These are phyloP conservation scores for Pollenia angustigena DNA, from an alignment of 2,888 invertebrate genomes.

Conservation along the genomic window DNA sequence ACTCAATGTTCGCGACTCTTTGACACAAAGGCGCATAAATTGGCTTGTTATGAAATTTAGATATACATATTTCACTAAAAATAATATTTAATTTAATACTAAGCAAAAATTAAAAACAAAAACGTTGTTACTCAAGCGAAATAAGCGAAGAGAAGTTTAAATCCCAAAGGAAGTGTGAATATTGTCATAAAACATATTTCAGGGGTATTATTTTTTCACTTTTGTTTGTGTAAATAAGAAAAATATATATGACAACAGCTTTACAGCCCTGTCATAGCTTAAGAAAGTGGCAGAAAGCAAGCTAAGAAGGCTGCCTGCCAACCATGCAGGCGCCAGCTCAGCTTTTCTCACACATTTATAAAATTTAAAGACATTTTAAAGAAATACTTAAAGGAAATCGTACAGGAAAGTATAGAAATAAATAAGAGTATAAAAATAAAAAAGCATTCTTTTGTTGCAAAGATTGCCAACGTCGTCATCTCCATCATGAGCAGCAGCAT, in stretches of 20 bases:
- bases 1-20: neutral
- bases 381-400: constrained; percentile 16
- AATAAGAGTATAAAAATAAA: constrained; percentile 37
- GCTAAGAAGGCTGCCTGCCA: neutral
- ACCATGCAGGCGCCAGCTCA: neutral
- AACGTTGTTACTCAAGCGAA: neutral
- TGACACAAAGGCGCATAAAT: constrained; percentile 41
- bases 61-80: constrained; percentile 55
- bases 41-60: constrained; percentile 54
- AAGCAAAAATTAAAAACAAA: neutral
- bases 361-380: neutral
- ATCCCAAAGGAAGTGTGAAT: constrained; percentile 53
- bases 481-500: neutral
- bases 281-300: neutral
- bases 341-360: neutral
- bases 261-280: neutral
- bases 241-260: constrained; percentile 37
- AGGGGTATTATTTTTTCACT: constrained; percentile 2
- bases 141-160: neutral
- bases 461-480: constrained; percentile 33
- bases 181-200: constrained; percentile 42
- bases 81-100: constrained; percentile 64
- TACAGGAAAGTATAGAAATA: constrained; percentile 11
- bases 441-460: constrained; percentile 43
- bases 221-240: neutral